Evolutionary conservation across 2,797 vertebrate species (phyloP).

Genomic region (Myoxocephalus aenaeus): DNA sequence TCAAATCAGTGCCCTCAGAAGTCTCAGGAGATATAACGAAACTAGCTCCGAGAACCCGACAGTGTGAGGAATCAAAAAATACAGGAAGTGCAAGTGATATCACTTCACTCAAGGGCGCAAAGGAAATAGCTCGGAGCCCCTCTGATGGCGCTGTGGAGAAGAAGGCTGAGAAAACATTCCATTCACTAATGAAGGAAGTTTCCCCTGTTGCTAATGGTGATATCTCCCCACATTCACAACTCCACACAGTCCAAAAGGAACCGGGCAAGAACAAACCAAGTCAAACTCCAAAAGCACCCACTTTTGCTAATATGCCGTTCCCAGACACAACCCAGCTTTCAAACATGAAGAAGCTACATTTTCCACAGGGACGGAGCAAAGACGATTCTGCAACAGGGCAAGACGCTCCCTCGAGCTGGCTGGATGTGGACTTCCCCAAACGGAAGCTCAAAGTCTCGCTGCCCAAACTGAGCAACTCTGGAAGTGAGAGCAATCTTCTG

Average conservation of each 20-base stretch:
- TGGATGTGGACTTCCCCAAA: constrained; percentile 81
- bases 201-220: constrained; percentile 50
- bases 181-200: constrained; percentile 14
- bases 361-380: constrained; percentile 42
- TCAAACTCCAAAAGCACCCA: constrained; percentile 41
- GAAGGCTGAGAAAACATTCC: constrained; percentile 30
- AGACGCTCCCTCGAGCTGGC: constrained; percentile 81
- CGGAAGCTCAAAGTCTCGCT: constrained; percentile 60
- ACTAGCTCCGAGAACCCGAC: constrained; percentile 1
- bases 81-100: constrained; percentile 5
- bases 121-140: constrained; percentile 7
- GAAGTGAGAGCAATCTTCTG: constrained; percentile 85
- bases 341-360: constrained; percentile 59
- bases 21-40: constrained; percentile 23
- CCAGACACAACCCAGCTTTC: constrained; percentile 49
- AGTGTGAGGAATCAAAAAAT: constrained; percentile 20
- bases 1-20: constrained; percentile 29
- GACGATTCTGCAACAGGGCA: constrained; percentile 44
- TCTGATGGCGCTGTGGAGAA: constrained; percentile 9
- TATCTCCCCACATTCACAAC: constrained; percentile 8
- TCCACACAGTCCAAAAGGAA: constrained; percentile 29
- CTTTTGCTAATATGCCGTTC: constrained; percentile 50
- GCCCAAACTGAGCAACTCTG: constrained; percentile 76
- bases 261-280: constrained; percentile 15
- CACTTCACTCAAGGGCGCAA: constrained; percentile 16